Percentiles rank a stretch among this genome's conserved stretches.
Evolutionary conservation across 1,140 invertebrate genomes (phyloP).

Genomic region (Ceratosolen solmsi): DNA sequence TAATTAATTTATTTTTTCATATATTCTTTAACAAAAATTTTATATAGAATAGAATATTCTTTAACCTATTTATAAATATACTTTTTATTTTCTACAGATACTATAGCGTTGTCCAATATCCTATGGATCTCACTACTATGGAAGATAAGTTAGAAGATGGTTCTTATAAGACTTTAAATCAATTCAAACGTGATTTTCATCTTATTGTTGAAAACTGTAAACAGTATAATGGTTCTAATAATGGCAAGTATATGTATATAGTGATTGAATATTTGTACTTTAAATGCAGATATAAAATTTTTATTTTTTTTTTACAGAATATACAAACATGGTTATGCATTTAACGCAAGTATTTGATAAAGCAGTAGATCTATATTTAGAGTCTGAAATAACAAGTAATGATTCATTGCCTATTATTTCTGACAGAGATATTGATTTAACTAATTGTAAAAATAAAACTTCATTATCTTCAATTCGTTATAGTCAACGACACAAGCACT

Average conservation of each 20-base stretch:
- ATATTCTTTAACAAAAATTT: not conserved
- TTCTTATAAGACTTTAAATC: constrained; percentile 83
- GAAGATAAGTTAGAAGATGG: constrained; percentile 88
- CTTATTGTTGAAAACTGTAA: constrained; percentile 93
- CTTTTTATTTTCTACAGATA: constrained; percentile 69
- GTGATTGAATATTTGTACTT: constrained; percentile 1
- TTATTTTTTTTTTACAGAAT: constrained; percentile 77
- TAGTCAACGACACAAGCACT: constrained; percentile 63
- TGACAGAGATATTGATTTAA: constrained; percentile 9
- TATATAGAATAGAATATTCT: no score
- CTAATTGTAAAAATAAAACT: constrained; percentile 54
- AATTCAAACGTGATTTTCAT: constrained; percentile 91
- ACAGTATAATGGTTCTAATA: constrained; percentile 92
- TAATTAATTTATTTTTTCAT: not conserved
- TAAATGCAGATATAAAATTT: not conserved
- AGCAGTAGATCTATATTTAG: constrained; percentile 85
- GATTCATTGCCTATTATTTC: constrained; percentile 54
- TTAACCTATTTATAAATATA: no score
- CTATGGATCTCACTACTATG: constrained; percentile 92
- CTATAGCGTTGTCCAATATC: constrained; percentile 75
- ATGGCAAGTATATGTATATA: constrained; percentile 79
- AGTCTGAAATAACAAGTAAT: constrained; percentile 85
- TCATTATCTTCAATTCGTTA: constrained; percentile 59
- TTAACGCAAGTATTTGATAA: constrained; percentile 85
- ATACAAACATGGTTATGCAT: constrained; percentile 90